Conservation (phyloP, 2,888 invertebrate species). For the Digitonthophagus gazella region DNA sequence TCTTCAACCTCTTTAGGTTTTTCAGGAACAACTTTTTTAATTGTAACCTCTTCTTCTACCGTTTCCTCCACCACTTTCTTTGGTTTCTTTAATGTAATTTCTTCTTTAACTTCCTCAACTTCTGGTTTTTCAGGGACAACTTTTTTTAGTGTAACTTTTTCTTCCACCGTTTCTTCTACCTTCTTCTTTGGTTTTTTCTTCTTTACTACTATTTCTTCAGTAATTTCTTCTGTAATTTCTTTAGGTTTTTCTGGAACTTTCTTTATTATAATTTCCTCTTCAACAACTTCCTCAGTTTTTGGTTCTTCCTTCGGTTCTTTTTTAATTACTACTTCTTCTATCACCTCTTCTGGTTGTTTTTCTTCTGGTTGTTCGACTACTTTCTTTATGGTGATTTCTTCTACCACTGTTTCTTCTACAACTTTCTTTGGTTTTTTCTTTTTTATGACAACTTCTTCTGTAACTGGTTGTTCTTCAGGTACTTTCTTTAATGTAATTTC, state of each 20-base stretch:
- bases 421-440: conserved; percentile 34
- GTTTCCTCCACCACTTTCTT: conserved; percentile 37
- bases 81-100: conserved; percentile 43
- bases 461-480: conserved; percentile 35
- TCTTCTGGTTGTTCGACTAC: conserved; percentile 6
- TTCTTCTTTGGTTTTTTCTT: conserved; percentile 40
- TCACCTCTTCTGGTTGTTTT: conserved; percentile 38
- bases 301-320: conserved; percentile 39
- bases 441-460: conserved; percentile 44
- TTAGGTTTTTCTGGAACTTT: conserved; percentile 32
- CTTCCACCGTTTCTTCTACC: conserved; percentile 42
- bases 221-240: conserved; percentile 51
- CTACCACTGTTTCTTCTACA: conserved; percentile 39
- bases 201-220: conserved; percentile 51
- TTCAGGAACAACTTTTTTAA: conserved; percentile 30
- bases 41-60: conserved; percentile 34
- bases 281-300: conserved; percentile 35
- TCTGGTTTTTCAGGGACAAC: conserved; percentile 19
- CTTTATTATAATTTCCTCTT: conserved; percentile 30
- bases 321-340: conserved; percentile 40
- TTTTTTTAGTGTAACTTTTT: conserved; percentile 20
- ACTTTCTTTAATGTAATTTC: conserved; percentile 34
- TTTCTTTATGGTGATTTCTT: conserved; percentile 32
- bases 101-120: conserved; percentile 40
- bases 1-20: conserved; percentile 33